phyloP scores from a whole-genome alignment of 2,113 vertebrate genomes.

The Hystrix brachyura region DNA sequence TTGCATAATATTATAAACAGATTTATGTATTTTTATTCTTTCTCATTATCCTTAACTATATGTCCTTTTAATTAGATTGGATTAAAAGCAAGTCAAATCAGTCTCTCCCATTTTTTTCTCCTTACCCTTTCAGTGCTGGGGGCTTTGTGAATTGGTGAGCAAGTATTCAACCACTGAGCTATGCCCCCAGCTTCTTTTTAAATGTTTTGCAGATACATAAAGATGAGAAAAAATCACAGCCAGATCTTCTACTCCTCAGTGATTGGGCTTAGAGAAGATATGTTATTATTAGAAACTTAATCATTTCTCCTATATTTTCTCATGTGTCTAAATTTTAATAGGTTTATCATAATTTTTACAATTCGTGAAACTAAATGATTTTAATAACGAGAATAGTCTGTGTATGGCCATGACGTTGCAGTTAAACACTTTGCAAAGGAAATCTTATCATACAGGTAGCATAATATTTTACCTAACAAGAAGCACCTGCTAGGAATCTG shows the following conservation, averaged over 20 bases:
- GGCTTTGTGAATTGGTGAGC: background rate
- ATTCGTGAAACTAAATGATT: constrained; percentile 50
- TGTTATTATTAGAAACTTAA: background rate
- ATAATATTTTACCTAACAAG: background rate
- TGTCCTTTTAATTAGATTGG: constrained; percentile 20
- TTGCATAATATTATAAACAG: constrained; percentile 33
- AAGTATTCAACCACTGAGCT: background rate
- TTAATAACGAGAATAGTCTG: constrained; percentile 41
- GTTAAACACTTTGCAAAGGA: constrained; percentile 24
- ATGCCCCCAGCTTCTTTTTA: background rate
- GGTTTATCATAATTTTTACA: constrained; percentile 29
- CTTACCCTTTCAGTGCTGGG: background rate
- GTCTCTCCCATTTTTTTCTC: background rate
- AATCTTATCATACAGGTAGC: background rate
- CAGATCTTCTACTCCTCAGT: background rate
- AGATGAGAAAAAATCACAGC: constrained; percentile 14
- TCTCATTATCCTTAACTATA: background rate
- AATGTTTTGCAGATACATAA: constrained; percentile 56
- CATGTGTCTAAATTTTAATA: constrained; percentile 60
- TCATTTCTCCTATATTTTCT: constrained; percentile 38
- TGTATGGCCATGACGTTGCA: background rate
- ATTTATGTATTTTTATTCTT: constrained; percentile 39
- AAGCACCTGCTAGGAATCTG: background rate
- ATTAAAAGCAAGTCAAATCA: constrained; percentile 32
- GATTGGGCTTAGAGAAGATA: constrained; percentile 28